Evolutionary conservation across 2,113 vertebrate genomes (phyloP), one percentile per base, ranked within the genome.

Genomic region (Geothlypis trichas): DNA sequence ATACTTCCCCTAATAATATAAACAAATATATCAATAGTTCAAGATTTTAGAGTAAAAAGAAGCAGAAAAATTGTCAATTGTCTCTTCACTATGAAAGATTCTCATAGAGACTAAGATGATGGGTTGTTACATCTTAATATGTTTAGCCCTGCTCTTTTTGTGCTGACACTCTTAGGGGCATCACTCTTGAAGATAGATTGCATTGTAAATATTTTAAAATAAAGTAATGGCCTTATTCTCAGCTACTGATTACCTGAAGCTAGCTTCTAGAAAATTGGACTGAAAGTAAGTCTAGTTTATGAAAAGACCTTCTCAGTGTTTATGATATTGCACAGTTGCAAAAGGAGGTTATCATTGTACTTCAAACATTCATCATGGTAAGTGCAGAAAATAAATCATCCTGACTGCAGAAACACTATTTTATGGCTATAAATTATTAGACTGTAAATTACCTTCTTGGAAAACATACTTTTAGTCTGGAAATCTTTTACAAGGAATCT

Each of bases 341-440:
- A 71, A 89, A 89, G 35, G 71, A 91, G 17, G 51, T 82, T 94
- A 76, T 87, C 57, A 19, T 7, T 88, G 21, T 77, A 74, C 55
- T 89, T 95, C 58, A 77, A 79, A 80, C 51, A 80, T 89, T 87
- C 39, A 27, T 83, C 3, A 4, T 57, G 11, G 22, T 77, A 84
- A 89, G 30, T 77, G 42, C 42, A 71, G 52, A 76, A 87, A 94
- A 92, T 88, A 95, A 95, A 94, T 87, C 89, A 93, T 78, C 26
- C n/a, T 72, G 91, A 83, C 57, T 55, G 26, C 62, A 94, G 79
- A 94, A 95, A 74, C 35, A 89, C 33, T 85, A 37, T 89, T 95
- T 94, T 83, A 76, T 89, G 73, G 22, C 27, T 91, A 44, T 89
- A 95, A 96, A 83, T 89, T 91, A 88, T 76, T 80, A 44, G 39